Evolutionary conservation across 2,888 invertebrate genomes (phyloP).

Genomic region (Melieria omissa): DNA sequence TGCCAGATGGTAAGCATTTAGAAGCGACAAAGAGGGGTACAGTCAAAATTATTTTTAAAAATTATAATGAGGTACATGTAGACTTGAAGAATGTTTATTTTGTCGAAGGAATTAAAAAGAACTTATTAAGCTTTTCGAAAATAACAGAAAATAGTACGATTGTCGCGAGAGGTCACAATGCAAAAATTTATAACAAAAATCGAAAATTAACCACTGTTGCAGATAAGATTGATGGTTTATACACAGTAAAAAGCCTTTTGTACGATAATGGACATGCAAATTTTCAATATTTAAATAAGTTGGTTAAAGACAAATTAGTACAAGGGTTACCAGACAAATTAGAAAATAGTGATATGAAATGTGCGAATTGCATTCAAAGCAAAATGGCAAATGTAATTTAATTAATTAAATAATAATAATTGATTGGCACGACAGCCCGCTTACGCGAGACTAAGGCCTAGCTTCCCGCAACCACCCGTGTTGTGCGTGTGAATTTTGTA

Average conservation of each 20-base stretch:
- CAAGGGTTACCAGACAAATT: constrained; percentile 33
- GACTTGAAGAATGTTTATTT: constrained; percentile 18
- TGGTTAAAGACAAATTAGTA: constrained; percentile 27
- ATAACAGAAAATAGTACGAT: constrained; percentile 21
- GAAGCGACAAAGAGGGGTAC: constrained; percentile 15
- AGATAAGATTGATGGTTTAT: constrained; percentile 29
- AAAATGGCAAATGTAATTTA: constrained; percentile 36
- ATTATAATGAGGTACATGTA: constrained; percentile 11
- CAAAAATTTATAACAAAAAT: constrained; percentile 18
- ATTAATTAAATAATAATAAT: too few species aligned
- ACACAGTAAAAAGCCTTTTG: constrained; percentile 30
- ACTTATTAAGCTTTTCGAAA: constrained; percentile 19
- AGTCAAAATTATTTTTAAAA: constrained; percentile 7
- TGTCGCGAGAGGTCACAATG: constrained; percentile 14
- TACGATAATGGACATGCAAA: constrained; percentile 12
- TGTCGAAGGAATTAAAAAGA: constrained; percentile 10
- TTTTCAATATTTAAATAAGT: too few species aligned
- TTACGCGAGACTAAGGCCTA: too few species aligned
- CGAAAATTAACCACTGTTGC: constrained; percentile 26
- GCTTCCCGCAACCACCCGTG: too few species aligned
- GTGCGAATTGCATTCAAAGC: constrained; percentile 33
- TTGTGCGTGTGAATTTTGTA: too few species aligned
- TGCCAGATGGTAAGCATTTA: constrained; percentile 15
- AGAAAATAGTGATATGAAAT: constrained; percentile 28
- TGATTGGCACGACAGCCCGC: not conserved